phyloP scores from a whole-genome alignment of 2,113 vertebrate genomes.

The Sphyrna mokarran region DNA sequence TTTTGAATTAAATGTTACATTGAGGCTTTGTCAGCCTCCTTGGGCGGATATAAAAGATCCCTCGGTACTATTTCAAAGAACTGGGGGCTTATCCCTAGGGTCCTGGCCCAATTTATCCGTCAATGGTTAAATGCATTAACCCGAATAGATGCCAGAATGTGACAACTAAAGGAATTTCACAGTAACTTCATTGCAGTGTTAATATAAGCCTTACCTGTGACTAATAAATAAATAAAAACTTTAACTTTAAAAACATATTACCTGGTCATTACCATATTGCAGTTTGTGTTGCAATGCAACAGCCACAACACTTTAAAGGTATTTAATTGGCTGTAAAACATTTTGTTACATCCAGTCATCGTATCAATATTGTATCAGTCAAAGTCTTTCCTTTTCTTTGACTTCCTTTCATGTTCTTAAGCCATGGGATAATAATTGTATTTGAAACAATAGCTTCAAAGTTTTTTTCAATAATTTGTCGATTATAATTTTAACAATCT shows the following conservation, averaged over 20 bases:
- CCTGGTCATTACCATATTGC: background rate
- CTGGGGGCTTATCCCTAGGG: background rate
- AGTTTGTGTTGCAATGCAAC: background rate
- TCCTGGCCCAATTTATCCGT: background rate
- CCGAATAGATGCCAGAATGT: too few relatives aligned
- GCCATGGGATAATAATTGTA: background rate
- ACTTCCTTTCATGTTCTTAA: background rate
- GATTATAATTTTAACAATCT: background rate
- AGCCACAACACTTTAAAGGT: background rate
- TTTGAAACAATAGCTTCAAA: background rate
- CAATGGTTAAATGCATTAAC: too few relatives aligned
- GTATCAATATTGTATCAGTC: background rate
- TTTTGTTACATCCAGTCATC: background rate
- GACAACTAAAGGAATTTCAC: too few relatives aligned
- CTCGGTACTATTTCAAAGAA: background rate
- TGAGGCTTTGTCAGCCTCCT: too few relatives aligned
- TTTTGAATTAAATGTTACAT: too few relatives aligned
- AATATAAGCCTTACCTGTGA: too few relatives aligned
- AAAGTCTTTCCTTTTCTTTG: background rate
- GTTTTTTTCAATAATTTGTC: background rate
- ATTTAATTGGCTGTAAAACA: background rate
- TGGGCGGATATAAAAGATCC: background rate
- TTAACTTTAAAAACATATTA: background rate
- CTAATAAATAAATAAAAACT: too few relatives aligned
- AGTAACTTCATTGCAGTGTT: too few relatives aligned